phyloP scores from a whole-genome alignment of 1,140 invertebrate genomes.

The Papilio aristodemus region DNA sequence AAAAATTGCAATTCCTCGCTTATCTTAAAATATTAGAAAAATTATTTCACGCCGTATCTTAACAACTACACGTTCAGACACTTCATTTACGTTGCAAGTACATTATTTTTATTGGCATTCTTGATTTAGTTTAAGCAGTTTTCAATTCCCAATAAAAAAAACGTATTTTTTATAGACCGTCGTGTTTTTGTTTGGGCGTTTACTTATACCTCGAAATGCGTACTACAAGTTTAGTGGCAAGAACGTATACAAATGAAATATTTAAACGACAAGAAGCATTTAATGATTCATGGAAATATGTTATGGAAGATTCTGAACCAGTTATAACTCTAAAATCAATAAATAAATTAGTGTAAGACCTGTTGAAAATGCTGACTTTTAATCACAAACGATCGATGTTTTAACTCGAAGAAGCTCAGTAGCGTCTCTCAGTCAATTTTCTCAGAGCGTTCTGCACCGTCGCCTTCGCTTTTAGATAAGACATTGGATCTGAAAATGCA shows the following conservation, averaged over 20 bases:
- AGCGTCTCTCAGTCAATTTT: conserved; percentile 76
- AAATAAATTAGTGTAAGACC: conserved; percentile 38
- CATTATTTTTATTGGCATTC: neutral
- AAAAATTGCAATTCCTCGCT: conserved; percentile 23
- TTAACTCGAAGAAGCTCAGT: conserved; percentile 48
- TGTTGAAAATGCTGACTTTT: conserved; percentile 55
- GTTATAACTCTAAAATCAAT: conserved; percentile 21
- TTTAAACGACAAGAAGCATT: conserved; percentile 28
- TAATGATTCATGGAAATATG: conserved; percentile 6
- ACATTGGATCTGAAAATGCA: conserved; percentile 72
- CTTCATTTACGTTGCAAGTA: conserved; percentile 12
- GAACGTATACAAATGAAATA: conserved; percentile 15
- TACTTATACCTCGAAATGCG: conserved; percentile 20
- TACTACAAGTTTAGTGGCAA: conserved; percentile 27
- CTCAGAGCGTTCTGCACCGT: conserved; percentile 77
- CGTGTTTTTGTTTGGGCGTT: conserved; percentile 16
- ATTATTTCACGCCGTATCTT: conserved; percentile 17
- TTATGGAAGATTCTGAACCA: conserved; percentile 20
- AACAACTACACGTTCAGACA: conserved; percentile 5
- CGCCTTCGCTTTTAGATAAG: conserved; percentile 76
- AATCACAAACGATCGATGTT: conserved; percentile 48
- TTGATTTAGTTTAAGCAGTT: neutral
- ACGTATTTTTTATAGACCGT: neutral
- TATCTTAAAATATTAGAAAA: conserved; percentile 27
- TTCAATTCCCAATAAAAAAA: conserved; percentile 12